These are phyloP conservation scores for Crossocerus cetratus DNA, from an alignment of 2,888 invertebrate genomes.

Conservation along the genomic window DNA sequence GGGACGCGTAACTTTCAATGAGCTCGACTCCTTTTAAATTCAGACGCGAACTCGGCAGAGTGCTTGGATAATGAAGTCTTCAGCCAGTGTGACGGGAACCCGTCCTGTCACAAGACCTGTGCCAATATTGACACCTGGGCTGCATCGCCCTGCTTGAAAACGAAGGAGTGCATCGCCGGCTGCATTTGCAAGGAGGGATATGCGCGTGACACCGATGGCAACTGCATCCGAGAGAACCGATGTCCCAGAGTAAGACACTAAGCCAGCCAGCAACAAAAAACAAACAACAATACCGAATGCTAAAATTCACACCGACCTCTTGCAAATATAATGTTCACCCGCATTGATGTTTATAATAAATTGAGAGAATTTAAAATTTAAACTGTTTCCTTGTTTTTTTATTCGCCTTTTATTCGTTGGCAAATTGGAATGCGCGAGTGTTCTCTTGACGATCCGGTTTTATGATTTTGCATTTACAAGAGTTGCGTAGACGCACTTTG, in stretches of 20 bases:
- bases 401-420: not conserved
- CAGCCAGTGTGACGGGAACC: constrained; percentile 48
- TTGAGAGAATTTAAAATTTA: too few relatives aligned
- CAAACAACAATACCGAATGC: too few relatives aligned
- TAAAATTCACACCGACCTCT: too few relatives aligned
- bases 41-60: not conserved
- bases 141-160: constrained; percentile 38
- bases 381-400: not conserved
- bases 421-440: not conserved
- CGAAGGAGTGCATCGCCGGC: constrained; percentile 52
- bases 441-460: not conserved
- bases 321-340: too few relatives aligned
- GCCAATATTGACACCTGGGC: constrained; percentile 46
- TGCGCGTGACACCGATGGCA: constrained; percentile 44
- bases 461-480: constrained; percentile 2
- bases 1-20: too few relatives aligned
- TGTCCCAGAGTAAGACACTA: constrained; percentile 44
- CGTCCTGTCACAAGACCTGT: constrained; percentile 56
- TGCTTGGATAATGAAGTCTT: constrained; percentile 49
- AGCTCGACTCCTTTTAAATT: too few relatives aligned
- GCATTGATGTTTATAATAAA: too few relatives aligned
- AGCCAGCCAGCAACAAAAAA: not conserved
- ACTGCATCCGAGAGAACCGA: constrained; percentile 38
- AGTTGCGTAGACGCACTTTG: constrained; percentile 53
- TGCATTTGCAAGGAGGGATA: constrained; percentile 55